Evolutionary conservation across 2,113 vertebrate genomes (phyloP).

Genomic region (Murina feae): DNA sequence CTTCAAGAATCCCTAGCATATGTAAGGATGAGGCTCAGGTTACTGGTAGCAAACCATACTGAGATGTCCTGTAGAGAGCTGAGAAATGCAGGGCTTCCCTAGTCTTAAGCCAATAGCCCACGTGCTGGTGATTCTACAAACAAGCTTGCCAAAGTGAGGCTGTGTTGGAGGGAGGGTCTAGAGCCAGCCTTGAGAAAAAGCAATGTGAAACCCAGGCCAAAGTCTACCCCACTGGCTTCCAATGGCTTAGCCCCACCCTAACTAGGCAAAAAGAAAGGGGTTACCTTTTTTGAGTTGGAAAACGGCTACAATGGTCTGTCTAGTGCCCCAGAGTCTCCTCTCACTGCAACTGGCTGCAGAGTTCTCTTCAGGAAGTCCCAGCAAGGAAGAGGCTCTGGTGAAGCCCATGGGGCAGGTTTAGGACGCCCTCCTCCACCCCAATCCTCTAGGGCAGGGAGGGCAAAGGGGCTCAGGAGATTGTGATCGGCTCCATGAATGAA

Average conservation of each 20-base stretch:
- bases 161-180: neutral
- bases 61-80: neutral
- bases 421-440: neutral
- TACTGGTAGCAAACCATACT: neutral
- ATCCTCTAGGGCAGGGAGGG: neutral
- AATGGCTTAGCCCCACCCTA: neutral
- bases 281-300: neutral
- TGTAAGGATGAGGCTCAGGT: neutral
- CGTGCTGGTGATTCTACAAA: neutral
- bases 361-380: neutral
- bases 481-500: conserved; percentile 48
- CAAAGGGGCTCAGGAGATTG: neutral
- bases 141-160: neutral
- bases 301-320: neutral
- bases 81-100: neutral
- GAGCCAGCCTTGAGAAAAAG: neutral
- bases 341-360: neutral
- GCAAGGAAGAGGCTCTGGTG: neutral
- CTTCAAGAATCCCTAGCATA: neutral
- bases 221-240: neutral
- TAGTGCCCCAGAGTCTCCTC: neutral
- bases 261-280: neutral
- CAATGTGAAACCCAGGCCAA: neutral
- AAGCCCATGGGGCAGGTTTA: neutral
- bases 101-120: neutral